Evolutionary conservation across 2,113 vertebrate genomes (phyloP).

Genomic region (Phalacrocorax carbo): DNA sequence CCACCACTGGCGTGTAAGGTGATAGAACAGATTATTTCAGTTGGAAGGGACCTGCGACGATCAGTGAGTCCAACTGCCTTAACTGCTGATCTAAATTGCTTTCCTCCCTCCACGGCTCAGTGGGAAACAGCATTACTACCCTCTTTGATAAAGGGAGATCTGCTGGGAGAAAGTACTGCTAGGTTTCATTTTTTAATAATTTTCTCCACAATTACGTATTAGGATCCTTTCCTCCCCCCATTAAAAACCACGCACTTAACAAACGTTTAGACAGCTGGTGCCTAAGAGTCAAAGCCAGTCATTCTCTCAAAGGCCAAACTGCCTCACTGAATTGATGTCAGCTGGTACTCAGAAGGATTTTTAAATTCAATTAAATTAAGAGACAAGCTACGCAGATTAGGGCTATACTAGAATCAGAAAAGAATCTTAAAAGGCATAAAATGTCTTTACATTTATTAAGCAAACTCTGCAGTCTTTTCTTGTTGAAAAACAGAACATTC

Average conservation of each 20-base stretch:
- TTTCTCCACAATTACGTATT: background rate
- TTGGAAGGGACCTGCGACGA: background rate
- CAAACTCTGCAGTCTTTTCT: conserved; percentile 55
- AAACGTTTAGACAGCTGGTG: conserved; percentile 11
- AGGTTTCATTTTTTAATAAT: background rate
- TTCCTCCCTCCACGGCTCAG: background rate
- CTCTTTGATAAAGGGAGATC: background rate
- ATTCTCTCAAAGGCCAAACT: background rate
- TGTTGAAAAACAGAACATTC: conserved; percentile 54
- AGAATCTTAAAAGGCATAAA: conserved; percentile 57
- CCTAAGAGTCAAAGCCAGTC: background rate
- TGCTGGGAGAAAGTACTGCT: background rate
- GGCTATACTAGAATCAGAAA: conserved; percentile 47
- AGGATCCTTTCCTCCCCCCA: background rate
- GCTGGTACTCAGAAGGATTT: background rate
- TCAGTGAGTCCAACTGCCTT: background rate
- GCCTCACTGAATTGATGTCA: conserved; percentile 10
- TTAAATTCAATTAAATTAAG: conserved; percentile 36
- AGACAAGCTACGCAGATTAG: conserved; percentile 7
- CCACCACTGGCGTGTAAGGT: background rate
- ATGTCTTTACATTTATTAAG: conserved; percentile 59
- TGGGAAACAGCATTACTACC: background rate
- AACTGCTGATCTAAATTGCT: background rate
- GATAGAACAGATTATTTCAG: background rate
- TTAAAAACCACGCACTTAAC: background rate